A percentile compares a stretch with the other conserved stretches of the same genome.
phyloP scores from a whole-genome alignment of 64 coral and sea anemone genomes.

The Anthopleura sola region DNA sequence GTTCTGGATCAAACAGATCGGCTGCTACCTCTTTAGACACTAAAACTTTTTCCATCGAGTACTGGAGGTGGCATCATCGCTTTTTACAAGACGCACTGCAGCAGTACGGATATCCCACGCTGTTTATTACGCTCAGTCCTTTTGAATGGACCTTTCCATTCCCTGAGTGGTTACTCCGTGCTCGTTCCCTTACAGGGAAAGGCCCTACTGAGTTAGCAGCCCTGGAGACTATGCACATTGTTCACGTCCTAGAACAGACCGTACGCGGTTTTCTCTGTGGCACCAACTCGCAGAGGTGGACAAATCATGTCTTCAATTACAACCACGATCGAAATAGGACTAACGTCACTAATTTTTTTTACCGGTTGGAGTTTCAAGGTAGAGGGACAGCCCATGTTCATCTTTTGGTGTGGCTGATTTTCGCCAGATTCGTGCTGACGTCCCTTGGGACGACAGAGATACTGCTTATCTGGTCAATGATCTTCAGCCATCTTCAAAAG shows the following conservation, averaged over 20 bases:
- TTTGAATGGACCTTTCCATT: conserved; percentile 24
- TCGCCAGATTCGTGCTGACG: neutral
- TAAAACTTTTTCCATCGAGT: conserved; percentile 43
- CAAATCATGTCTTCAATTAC: conserved; percentile 18
- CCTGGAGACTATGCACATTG: conserved; percentile 33
- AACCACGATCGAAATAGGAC: neutral
- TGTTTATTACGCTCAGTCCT: neutral
- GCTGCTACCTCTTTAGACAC: conserved; percentile 11
- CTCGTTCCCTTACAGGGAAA: neutral
- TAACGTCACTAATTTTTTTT: conserved; percentile 29
- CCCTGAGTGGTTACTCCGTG: neutral
- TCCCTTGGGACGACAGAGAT: conserved; percentile 13
- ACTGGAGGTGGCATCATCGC: conserved; percentile 51
- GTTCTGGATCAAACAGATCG: neutral
- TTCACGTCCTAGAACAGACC: conserved; percentile 43
- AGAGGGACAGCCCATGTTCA: conserved; percentile 50
- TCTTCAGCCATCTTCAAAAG: conserved; percentile 20
- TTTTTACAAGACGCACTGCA: neutral
- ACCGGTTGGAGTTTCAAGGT: conserved; percentile 60
- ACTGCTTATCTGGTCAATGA: conserved; percentile 26
- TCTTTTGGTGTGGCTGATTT: conserved; percentile 57
- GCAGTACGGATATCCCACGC: conserved; percentile 4
- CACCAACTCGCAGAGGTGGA: conserved; percentile 41
- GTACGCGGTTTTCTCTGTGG: conserved; percentile 33
- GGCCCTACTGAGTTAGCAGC: neutral